These are phyloP conservation scores for Sinopyrophorus schimmeli DNA, from an alignment of 2,888 invertebrate species.

Conservation along the genomic window DNA sequence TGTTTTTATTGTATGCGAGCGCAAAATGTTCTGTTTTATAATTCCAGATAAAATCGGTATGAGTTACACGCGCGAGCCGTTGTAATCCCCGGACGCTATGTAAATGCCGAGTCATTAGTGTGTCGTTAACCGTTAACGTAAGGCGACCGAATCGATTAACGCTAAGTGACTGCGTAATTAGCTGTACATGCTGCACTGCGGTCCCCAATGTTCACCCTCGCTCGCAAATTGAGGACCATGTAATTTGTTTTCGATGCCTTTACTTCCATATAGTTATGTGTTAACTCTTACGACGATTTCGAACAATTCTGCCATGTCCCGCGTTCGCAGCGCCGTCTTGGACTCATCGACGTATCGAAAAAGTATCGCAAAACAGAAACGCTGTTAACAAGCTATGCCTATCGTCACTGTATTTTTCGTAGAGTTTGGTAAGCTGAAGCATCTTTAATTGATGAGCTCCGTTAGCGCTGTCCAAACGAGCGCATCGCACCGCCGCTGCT, in stretches of 20 bases:
- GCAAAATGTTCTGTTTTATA: conserved; percentile 54
- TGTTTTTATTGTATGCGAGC: conserved; percentile 56
- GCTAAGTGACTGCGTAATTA: conserved; percentile 59
- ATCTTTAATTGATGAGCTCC: conserved; percentile 30
- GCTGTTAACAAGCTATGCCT: not conserved
- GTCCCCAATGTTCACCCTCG: conserved; percentile 39
- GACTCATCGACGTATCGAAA: not conserved
- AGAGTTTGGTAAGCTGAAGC: conserved; percentile 10
- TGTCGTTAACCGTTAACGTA: conserved; percentile 59
- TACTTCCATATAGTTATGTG: conserved; percentile 27
- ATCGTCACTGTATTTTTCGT: conserved; percentile 12
- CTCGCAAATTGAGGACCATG: conserved; percentile 49
- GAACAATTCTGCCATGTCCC: conserved; percentile 10
- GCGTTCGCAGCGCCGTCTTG: no score
- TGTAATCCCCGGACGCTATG: conserved; percentile 48
- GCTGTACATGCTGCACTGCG: conserved; percentile 53
- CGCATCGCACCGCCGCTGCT: conserved; percentile 39
- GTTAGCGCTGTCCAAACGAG: conserved; percentile 27
- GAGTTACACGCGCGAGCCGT: conserved; percentile 48
- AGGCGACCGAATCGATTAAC: conserved; percentile 59
- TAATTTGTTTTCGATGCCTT: conserved; percentile 39
- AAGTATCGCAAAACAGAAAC: not conserved
- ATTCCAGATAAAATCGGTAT: conserved; percentile 55
- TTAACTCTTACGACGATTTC: conserved; percentile 6
- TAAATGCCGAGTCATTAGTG: conserved; percentile 57